Evolutionary conservation across 2,888 invertebrate species (phyloP).

Genomic region (Pyrochroa serraticornis): DNA sequence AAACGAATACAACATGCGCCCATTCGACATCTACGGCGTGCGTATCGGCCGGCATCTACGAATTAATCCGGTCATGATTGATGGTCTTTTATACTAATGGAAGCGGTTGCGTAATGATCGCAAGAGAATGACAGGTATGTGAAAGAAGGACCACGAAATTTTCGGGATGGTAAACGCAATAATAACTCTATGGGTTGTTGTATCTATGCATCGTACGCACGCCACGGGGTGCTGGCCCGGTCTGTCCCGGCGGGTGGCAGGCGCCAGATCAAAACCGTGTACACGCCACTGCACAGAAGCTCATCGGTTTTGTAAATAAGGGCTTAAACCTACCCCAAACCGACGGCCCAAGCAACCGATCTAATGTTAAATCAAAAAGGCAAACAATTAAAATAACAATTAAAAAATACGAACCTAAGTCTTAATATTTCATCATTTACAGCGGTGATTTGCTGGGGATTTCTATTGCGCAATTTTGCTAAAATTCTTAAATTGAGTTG

Average conservation of each 20-base stretch:
- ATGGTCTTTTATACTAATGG: conserved; percentile 13
- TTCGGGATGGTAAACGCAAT: conserved; percentile 23
- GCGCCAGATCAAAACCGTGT: conserved; percentile 40
- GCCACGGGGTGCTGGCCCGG: conserved; percentile 43
- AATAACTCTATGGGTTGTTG: no score
- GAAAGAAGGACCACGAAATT: conserved; percentile 14
- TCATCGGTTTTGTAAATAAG: conserved; percentile 16
- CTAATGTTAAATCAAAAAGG: no score
- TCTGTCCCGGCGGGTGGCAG: conserved; percentile 48
- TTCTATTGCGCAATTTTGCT: no score
- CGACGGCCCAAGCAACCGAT: no score
- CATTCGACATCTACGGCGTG: no score
- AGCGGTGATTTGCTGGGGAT: no score
- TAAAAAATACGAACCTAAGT: no score
- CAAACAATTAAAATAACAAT: no score
- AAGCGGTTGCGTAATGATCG: conserved; percentile 13
- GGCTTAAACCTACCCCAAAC: no score
- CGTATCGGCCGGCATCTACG: not conserved
- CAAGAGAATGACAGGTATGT: conserved; percentile 24
- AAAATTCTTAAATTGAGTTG: no score
- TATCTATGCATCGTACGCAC: conserved; percentile 36
- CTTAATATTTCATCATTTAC: no score
- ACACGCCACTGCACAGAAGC: conserved; percentile 31
- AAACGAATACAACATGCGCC: no score
- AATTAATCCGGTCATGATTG: conserved; percentile 20